Base-by-base conservation (phyloP, 2,797 vertebrate species). In the Siniperca obscura region DNA sequence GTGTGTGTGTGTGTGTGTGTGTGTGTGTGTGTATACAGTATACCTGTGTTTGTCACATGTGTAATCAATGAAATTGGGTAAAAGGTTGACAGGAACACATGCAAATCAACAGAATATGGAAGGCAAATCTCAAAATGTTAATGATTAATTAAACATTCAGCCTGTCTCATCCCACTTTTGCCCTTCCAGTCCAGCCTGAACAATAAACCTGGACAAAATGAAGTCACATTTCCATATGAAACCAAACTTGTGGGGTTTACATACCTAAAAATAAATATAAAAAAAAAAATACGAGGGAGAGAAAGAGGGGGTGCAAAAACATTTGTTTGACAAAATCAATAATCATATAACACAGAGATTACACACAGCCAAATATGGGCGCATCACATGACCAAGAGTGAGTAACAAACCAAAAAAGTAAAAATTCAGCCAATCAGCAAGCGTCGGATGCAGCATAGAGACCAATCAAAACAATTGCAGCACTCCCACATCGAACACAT, bases 391-490 rank as follows among this genome's bases (percentile, higher is more conserved):
- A 95, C 90, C 93, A 93, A 94, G 91, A 93, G 92, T 94, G 93
- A 94, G 89, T 91, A 88, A 92, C 77, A 90, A 93, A 92, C 72
- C 74, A 65, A 92, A 85, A 84, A 83, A 55, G 65, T 53, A 77
- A 86, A 86, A 90, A 90, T 64, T 91, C 92, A 95, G 95, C 94
- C 95, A 95, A 95, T 95, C 94, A 95, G 94, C 94, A 96, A 95
- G 95, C 95, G 74, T 95, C 89, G 86, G 94, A 94, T 95, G 95
- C 95, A 96, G 95, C 91, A 92, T 92, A 94, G 90, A 95, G 92
- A 96, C 94, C 94, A 93, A 93, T 95, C 91, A 93, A 94, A 95
- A 95, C 92, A 74, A 92, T 90, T 82, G 90, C 93, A 93, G 94
- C 93, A 94, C 94, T 95, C 94, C 93, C 93, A 95, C 95, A 91